phyloP scores from a whole-genome alignment of 2,797 vertebrate species.

The Scolopax rusticola region DNA sequence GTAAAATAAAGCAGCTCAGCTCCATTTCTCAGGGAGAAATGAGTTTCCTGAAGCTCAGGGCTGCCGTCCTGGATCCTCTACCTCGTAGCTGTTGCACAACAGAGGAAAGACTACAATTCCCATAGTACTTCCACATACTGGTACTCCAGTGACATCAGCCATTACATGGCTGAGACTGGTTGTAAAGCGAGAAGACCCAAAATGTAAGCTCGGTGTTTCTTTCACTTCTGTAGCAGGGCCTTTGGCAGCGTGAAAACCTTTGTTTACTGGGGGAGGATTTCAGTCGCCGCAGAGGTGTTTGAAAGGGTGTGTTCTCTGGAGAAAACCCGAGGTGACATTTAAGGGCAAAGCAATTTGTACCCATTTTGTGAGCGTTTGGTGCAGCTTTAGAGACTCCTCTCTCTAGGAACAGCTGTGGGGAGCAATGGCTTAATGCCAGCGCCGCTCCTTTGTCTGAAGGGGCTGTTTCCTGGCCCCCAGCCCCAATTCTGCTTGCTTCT shows the following conservation, averaged over 20 bases:
- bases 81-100: background rate
- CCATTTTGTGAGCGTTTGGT: background rate
- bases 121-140: conserved; percentile 50
- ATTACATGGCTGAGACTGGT: conserved; percentile 12
- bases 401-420: background rate
- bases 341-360: background rate
- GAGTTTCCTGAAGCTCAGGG: background rate
- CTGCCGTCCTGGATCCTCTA: background rate
- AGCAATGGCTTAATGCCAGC: background rate
- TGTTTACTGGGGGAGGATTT: background rate
- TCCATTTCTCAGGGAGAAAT: too few relatives aligned
- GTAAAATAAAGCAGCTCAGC: background rate
- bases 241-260: background rate
- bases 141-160: conserved; percentile 54
- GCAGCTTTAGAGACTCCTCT: background rate
- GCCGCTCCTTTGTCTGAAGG: background rate
- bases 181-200: conserved; percentile 19
- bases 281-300: background rate
- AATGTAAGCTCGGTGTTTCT: conserved; percentile 45
- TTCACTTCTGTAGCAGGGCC: background rate
- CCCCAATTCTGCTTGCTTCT: background rate
- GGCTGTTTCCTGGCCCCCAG: background rate
- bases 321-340: background rate
- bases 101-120: conserved; percentile 47
- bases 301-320: background rate